Evolutionary conservation across 2,888 invertebrate species (phyloP).

Genomic region (Anarsia innoxiella): DNA sequence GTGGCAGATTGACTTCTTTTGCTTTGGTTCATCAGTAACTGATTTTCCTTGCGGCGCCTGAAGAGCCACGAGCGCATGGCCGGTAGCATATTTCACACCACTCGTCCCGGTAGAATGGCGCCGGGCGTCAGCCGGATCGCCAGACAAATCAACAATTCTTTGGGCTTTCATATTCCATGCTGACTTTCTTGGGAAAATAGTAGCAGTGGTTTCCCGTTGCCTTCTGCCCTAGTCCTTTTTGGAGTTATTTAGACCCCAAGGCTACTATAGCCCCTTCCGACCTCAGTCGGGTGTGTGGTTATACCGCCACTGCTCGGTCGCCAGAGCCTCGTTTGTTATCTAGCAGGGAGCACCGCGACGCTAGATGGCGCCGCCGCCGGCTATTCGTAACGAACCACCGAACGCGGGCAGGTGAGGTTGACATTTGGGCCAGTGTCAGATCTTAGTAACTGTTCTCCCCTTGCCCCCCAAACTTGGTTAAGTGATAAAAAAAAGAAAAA

Average conservation of each 20-base stretch:
- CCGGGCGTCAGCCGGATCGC: conserved; percentile 3
- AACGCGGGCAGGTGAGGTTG: neutral
- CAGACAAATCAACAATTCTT: neutral
- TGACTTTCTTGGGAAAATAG: conserved; percentile 6
- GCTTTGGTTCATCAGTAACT: neutral
- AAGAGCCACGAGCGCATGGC: neutral
- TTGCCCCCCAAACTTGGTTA: too few relatives aligned
- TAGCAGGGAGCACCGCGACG: conserved; percentile 18
- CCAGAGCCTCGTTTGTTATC: conserved; percentile 18
- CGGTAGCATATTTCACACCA: conserved; percentile 1
- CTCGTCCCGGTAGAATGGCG: neutral
- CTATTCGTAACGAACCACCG: neutral
- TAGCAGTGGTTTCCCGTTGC: too few relatives aligned
- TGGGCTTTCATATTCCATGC: conserved; percentile 2
- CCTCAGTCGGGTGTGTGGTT: conserved; percentile 15
- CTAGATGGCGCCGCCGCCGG: conserved; percentile 9
- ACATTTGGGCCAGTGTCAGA: neutral
- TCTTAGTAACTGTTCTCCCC: neutral
- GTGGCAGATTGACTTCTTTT: neutral
- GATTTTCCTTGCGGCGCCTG: neutral
- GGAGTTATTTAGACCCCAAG: conserved; percentile 12
- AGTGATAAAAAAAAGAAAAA: too few relatives aligned
- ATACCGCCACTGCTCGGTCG: conserved; percentile 20
- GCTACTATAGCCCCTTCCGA: conserved; percentile 12
- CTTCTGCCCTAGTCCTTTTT: conserved; percentile 10